A percentile compares a stretch with the other conserved stretches of the same genome.
phyloP scores from a whole-genome alignment of 2,888 invertebrate species.

The Archips xylosteana region DNA sequence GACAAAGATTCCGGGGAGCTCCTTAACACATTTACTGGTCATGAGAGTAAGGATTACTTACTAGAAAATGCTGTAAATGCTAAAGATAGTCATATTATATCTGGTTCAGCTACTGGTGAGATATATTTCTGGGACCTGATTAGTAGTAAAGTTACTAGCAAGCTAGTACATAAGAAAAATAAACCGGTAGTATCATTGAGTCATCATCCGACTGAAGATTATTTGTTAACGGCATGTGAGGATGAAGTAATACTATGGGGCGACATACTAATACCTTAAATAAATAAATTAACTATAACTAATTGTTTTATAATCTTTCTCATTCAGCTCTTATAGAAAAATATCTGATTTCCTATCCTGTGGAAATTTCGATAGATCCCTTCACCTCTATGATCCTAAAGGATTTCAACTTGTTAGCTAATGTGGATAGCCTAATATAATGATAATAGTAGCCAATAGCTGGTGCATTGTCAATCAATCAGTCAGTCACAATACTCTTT shows the following conservation, averaged over 20 bases:
- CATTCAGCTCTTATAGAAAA: too few relatives aligned
- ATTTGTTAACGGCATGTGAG: conserved; percentile 90
- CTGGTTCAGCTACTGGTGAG: conserved; percentile 95
- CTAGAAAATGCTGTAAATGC: conserved; percentile 94
- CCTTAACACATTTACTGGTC: conserved; percentile 91
- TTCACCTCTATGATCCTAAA: too few relatives aligned
- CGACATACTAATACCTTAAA: conserved; percentile 52
- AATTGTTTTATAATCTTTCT: too few relatives aligned
- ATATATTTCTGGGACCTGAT: conserved; percentile 97
- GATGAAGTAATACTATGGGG: conserved; percentile 90
- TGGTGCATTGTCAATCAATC: too few relatives aligned
- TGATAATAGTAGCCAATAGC: too few relatives aligned
- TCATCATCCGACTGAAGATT: conserved; percentile 91
- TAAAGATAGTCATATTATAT: conserved; percentile 94
- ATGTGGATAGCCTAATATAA: too few relatives aligned
- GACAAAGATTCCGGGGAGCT: conserved; percentile 89
- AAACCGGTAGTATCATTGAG: conserved; percentile 91
- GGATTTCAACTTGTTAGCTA: too few relatives aligned
- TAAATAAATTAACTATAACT: conserved; percentile 40
- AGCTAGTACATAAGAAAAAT: conserved; percentile 81
- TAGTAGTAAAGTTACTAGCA: conserved; percentile 82
- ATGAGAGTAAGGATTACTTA: conserved; percentile 92
- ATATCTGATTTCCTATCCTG: too few relatives aligned
- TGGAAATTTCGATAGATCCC: too few relatives aligned
- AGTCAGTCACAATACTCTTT: too few relatives aligned